Evolutionary conservation across 2,888 invertebrate species (phyloP), one percentile per base, ranked within the genome.

Genomic region (Eupsilia transversa): DNA sequence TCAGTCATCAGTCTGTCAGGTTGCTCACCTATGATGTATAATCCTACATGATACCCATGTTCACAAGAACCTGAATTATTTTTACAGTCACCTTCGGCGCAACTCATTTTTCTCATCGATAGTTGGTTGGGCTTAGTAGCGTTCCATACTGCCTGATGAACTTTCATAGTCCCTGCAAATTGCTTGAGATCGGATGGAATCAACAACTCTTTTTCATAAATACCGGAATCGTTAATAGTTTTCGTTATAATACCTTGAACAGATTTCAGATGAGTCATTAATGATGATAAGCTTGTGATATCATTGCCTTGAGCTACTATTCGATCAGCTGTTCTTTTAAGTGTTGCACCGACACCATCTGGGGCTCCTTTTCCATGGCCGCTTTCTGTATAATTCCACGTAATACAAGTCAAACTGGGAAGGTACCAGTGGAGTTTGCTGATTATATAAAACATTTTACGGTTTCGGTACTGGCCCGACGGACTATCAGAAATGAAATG

Each of bases 351-450:
- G 4, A 83, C 73, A 1, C 83, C 79, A 67, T 86, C 82, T 14
- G 84, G 77, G 23, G 86, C 83, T 65, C 80, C 83, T 70, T 86
- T 86, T 33, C 81, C 84, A 56, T 84, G 81, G 9, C 83, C 83
- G 2, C 70, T 52, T 72, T 86, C 84, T 17, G 67, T 65, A 43
- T 79, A 84, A 43, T 84, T 80, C 82, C 82, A 59, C 10, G 59
- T 59, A 59, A 59, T 59, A 59, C 59, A 10, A 38, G n/a, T 38
- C 38, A 64, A 46, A 33, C 49, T 64, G 23, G 27, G 30, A 49
- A 41, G 63, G 63, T 41, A 63, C 38, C 43, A 43, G 27, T 38
- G 43, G 23, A 60, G 20, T 27, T 30, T 20, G 30, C 14, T 30
- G 56, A 57, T 52, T 52, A 20, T 27, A 57, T 27, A 30, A 57